Evolutionary conservation across 2,888 invertebrate species (phyloP).

Genomic region (Euplexia lucipara): DNA sequence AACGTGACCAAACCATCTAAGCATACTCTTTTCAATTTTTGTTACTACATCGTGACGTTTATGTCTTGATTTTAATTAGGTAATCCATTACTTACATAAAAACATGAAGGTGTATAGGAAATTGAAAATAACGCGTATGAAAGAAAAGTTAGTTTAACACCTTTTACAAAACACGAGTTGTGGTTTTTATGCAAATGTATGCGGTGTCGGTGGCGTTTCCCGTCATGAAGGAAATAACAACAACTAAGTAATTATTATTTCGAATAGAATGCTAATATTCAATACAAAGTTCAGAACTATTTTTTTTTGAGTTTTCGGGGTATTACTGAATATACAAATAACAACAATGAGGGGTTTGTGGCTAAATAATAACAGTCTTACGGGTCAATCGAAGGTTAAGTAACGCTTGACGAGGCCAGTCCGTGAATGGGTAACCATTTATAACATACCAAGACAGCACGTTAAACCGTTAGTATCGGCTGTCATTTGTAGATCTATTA

Average conservation of each 20-base stretch:
- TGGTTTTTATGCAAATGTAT: constrained; percentile 51
- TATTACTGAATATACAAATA: background rate
- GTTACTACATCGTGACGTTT: too few species aligned
- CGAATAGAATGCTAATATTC: constrained; percentile 31
- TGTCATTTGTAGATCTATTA: too few species aligned
- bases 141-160: constrained; percentile 39
- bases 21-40: too few species aligned
- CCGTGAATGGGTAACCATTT: too few species aligned
- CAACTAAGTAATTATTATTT: constrained; percentile 41
- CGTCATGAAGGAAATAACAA: constrained; percentile 43
- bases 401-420: too few species aligned
- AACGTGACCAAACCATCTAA: too few species aligned
- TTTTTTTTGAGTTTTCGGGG: constrained; percentile 5
- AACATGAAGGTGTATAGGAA: constrained; percentile 29
- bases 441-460: too few species aligned
- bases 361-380: too few species aligned
- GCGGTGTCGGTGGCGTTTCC: constrained; percentile 26
- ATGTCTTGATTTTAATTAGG: constrained; percentile 34
- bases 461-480: too few species aligned
- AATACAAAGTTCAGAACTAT: constrained; percentile 29
- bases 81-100: constrained; percentile 45
- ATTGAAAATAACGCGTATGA: constrained; percentile 29
- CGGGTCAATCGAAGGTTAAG: too few species aligned
- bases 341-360: too few species aligned
- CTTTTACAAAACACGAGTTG: constrained; percentile 38